Conservation (phyloP, 2,113 vertebrate species). For the Neoarius graeffei region DNA sequence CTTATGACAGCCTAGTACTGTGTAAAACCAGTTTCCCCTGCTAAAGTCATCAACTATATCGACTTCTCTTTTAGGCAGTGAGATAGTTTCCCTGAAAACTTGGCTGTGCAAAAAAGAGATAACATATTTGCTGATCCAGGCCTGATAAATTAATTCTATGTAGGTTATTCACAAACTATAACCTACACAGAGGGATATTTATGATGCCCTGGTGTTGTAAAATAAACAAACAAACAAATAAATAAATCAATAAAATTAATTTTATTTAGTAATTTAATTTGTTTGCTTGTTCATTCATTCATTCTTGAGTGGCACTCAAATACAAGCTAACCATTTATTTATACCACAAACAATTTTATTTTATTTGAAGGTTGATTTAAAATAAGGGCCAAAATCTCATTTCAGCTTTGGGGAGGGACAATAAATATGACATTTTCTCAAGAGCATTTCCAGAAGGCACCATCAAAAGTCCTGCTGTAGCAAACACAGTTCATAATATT, state of each 20-base stretch:
- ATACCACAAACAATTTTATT: background rate
- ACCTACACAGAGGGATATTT: background rate
- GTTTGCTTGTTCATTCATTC: background rate
- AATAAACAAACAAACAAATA: background rate
- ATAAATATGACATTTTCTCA: no score
- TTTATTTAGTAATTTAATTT: background rate
- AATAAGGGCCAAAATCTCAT: no score
- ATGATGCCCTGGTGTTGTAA: background rate
- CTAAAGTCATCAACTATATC: background rate
- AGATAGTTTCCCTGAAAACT: background rate
- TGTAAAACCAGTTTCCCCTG: slow-evolving; percentile 46
- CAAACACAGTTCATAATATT: no score
- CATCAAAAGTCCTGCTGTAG: background rate
- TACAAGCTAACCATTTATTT: background rate
- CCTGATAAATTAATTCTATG: background rate
- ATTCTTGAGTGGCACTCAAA: no score
- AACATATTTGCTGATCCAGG: background rate
- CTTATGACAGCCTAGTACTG: slow-evolving; percentile 2
- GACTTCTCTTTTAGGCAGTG: background rate
- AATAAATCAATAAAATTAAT: background rate
- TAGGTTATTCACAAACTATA: background rate
- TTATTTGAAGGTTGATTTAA: no score
- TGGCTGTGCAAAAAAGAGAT: background rate
- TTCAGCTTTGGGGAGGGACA: no score
- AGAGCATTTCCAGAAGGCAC: no score